These are phyloP conservation scores for Synodontis membranacea DNA, from an alignment of 2,113 vertebrate genomes.

Conservation along the genomic window DNA sequence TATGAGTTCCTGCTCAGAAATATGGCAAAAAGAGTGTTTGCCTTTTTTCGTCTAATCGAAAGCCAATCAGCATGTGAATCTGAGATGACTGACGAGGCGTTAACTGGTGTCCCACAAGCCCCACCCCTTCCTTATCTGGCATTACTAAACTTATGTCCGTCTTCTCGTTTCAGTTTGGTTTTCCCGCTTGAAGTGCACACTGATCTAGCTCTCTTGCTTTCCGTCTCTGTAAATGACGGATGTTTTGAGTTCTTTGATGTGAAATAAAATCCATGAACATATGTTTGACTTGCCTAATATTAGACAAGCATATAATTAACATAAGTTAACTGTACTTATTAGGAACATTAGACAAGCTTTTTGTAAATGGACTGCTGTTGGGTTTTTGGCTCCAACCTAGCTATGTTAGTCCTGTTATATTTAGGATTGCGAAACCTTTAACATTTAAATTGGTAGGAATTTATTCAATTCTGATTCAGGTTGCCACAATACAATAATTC, in stretches of 20 bases:
- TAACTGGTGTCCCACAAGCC: neutral
- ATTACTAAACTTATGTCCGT: neutral
- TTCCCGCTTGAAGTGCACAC: neutral
- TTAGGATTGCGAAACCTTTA: neutral
- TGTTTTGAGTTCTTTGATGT: neutral
- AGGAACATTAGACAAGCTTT: neutral
- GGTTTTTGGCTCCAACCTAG: neutral
- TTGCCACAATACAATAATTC: neutral
- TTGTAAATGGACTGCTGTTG: no score
- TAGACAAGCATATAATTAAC: neutral
- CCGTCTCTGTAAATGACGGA: neutral
- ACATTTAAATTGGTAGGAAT: neutral
- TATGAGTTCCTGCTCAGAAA: neutral
- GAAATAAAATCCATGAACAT: neutral
- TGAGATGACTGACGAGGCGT: neutral
- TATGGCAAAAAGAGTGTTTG: neutral
- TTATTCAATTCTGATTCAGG: neutral
- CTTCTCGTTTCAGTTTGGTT: neutral
- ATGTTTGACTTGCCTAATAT: neutral
- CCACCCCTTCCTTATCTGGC: neutral
- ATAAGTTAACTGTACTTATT: neutral
- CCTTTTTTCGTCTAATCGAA: neutral
- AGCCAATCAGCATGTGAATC: neutral
- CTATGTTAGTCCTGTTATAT: neutral
- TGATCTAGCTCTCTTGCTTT: neutral